Percentiles rank a stretch among this genome's conserved stretches.
These are phyloP conservation scores for Drosophila yakuba DNA, from an alignment of 1,140 invertebrate species.

Conservation along the genomic window DNA sequence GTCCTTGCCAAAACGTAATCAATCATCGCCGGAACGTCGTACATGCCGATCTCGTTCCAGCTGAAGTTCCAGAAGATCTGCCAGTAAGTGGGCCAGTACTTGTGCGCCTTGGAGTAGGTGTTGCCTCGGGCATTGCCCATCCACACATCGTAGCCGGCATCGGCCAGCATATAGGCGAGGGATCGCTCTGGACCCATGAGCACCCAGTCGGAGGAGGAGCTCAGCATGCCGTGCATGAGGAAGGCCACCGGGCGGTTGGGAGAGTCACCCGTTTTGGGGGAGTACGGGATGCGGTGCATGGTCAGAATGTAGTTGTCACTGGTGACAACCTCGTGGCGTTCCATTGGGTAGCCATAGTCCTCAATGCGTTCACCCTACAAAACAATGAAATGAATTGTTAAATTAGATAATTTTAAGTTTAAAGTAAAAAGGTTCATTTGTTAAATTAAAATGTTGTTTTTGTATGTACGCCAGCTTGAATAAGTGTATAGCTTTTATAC, in stretches of 20 bases:
- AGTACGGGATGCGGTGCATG: conserved; percentile 75
- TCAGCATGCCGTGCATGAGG: conserved; percentile 76
- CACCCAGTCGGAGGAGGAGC: conserved; percentile 76
- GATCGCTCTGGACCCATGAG: conserved; percentile 68
- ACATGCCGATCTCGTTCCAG: conserved; percentile 90
- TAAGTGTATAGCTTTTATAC: conserved; percentile 1
- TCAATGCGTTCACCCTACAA: conserved; percentile 64
- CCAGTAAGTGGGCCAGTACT: conserved; percentile 63
- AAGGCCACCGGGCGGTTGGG: conserved; percentile 63
- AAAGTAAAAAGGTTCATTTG: background rate
- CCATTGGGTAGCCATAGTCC: conserved; percentile 76
- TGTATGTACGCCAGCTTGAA: background rate
- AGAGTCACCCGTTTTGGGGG: conserved; percentile 46
- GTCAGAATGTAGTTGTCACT: conserved; percentile 71
- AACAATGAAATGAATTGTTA: background rate
- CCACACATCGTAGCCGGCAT: conserved; percentile 87
- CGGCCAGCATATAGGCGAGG: conserved; percentile 87
- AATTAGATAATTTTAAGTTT: background rate
- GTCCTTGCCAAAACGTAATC: conserved; percentile 88
- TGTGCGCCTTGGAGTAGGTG: conserved; percentile 87
- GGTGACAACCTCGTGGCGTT: conserved; percentile 64
- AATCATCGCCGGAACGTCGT: conserved; percentile 89
- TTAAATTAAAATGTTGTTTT: background rate
- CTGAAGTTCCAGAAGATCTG: conserved; percentile 86
- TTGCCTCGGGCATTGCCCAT: conserved; percentile 89